These are phyloP conservation scores for Brachyptera putata DNA, from an alignment of 2,888 invertebrate genomes.

Conservation along the genomic window DNA sequence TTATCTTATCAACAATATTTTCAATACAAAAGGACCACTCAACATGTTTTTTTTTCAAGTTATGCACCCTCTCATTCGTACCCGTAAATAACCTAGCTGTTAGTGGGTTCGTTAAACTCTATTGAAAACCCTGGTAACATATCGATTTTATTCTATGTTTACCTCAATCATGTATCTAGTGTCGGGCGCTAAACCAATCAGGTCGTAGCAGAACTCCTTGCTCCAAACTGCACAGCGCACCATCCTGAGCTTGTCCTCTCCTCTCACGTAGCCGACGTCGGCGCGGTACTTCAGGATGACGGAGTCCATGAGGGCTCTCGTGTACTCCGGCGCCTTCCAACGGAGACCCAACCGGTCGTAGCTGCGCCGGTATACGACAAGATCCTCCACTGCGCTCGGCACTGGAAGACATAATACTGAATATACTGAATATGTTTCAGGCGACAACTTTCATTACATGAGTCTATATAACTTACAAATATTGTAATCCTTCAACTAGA, in stretches of 20 bases:
- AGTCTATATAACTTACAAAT: too few species aligned
- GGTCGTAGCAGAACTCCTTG: conserved; percentile 30
- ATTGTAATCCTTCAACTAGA: too few species aligned
- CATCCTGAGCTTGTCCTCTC: neutral
- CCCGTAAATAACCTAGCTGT: too few species aligned
- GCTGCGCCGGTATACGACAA: conserved; percentile 32
- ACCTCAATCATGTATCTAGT: conserved; percentile 29
- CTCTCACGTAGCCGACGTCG: neutral
- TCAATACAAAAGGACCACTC: too few species aligned
- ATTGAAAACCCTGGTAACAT: too few species aligned
- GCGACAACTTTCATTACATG: too few species aligned
- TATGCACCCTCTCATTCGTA: too few species aligned
- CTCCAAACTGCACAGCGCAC: conserved; percentile 30
- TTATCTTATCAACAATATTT: too few species aligned
- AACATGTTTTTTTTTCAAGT: too few species aligned
- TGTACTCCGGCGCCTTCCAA: conserved; percentile 25
- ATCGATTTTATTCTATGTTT: too few species aligned
- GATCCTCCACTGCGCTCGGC: conserved; percentile 26
- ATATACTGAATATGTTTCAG: too few species aligned
- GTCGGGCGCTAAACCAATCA: conserved; percentile 27
- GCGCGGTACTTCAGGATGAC: conserved; percentile 7
- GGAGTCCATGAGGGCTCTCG: conserved; percentile 16
- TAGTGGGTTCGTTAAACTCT: too few species aligned
- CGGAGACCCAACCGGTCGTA: conserved; percentile 31
- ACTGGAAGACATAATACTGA: conserved; percentile 23